Percentiles rank a stretch among this genome's conserved stretches.
phyloP scores from a whole-genome alignment of 2,797 vertebrate species.

The Acanthopagrus latus region DNA sequence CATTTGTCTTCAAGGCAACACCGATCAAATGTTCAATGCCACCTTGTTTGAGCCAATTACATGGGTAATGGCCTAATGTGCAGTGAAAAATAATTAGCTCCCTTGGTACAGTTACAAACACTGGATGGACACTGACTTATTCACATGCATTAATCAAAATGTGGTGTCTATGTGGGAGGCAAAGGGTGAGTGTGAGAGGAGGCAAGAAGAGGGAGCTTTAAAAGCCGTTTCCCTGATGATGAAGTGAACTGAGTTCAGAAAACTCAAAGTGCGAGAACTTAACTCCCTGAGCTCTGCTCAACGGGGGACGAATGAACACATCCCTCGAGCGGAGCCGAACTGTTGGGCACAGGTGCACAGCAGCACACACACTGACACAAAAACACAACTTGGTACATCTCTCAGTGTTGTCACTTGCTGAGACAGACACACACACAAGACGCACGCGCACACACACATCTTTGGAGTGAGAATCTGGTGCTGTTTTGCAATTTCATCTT shows the following conservation, averaged over 20 bases:
- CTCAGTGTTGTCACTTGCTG: constrained; percentile 32
- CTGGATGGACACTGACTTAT: constrained; percentile 29
- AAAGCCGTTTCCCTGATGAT: constrained; percentile 35
- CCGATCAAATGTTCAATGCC: constrained; percentile 53
- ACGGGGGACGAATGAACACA: constrained; percentile 37
- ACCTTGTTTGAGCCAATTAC: constrained; percentile 33
- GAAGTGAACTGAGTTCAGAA: constrained; percentile 41
- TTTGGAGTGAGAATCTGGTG: constrained; percentile 33
- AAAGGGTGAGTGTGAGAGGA: neutral
- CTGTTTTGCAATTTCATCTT: constrained; percentile 41
- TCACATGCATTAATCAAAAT: constrained; percentile 28
- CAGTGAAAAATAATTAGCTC: constrained; percentile 48
- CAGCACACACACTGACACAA: constrained; percentile 11
- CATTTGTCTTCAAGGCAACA: constrained; percentile 35
- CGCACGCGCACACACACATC: neutral
- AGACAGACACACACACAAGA: constrained; percentile 16
- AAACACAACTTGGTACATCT: constrained; percentile 18
- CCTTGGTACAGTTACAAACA: constrained; percentile 34
- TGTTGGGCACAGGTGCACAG: constrained; percentile 13
- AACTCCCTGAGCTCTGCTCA: constrained; percentile 32
- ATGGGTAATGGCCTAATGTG: constrained; percentile 31
- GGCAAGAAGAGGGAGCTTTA: neutral
- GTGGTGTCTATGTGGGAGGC: neutral
- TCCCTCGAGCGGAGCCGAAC: constrained; percentile 27
- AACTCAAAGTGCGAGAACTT: constrained; percentile 23